Evolutionary conservation across 2,888 invertebrate genomes (phyloP), one percentile per base, ranked within the genome.

Genomic region (Leptinotarsa haldemani): DNA sequence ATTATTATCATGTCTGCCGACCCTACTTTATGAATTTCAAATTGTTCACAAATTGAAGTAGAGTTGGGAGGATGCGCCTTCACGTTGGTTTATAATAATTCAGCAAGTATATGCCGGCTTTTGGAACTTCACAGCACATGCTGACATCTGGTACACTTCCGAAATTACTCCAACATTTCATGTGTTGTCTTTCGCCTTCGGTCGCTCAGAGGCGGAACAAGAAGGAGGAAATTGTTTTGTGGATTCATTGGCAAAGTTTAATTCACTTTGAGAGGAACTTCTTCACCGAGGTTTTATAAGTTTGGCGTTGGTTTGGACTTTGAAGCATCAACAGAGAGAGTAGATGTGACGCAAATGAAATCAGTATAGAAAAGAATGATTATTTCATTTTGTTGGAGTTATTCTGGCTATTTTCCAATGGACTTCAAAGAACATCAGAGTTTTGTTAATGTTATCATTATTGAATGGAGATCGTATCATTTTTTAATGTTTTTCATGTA

Each of bases 21-120:
- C 64, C 22, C 46, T 52, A 69, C 72, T 69, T 65, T 63, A 69
- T 69, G 47, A 73, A 69, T 69, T 65, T 53, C 48, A 46, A 72
- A 68, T 68, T 65, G n/a, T 25, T 52, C 48, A 61, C 65, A 73
- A 73, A 69, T 73, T 69, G 50, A 72, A 56, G 56, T 68, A 56
- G 40, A 46, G 30, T 40, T 68, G 16, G 56, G n/a, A 20, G 56
- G 56, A 68, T 47, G 56, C n/a, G 68, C 68, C 47, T 40, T 56
- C 25, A 40, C 40, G 40, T 68, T 9, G 56, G 46, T 46, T 56
- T 46, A 68, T 46, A 46, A 65, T 71, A 71, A 65, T 71, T 58
- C 70, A 47, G 65, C 40, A 48, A 61, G 70, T 52, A 16, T 70
- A 65, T 50, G 63, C 40, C 22, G 16, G 64, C 50, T 50, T 52